These are phyloP conservation scores for Agrotis puta DNA, from an alignment of 2,888 invertebrate species.

Conservation along the genomic window DNA sequence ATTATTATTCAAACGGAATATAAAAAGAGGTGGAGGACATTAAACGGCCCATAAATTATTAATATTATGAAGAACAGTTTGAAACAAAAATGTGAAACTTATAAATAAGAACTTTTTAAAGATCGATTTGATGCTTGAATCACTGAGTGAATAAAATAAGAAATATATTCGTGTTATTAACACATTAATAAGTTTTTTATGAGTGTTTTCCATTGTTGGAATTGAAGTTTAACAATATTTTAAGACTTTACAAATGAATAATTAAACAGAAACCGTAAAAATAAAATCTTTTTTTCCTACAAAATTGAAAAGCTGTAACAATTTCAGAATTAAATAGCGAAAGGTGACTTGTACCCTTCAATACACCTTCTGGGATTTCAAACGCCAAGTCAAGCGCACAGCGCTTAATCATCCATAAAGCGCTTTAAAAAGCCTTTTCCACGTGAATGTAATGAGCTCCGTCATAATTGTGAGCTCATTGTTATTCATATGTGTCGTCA, in stretches of 20 bases:
- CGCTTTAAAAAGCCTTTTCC: conserved; percentile 12
- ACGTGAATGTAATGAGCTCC: conserved; percentile 13
- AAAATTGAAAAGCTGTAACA: neutral
- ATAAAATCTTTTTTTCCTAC: no score
- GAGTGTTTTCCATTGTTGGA: no score
- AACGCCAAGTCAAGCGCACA: conserved; percentile 5
- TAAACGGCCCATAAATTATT: conserved; percentile 33
- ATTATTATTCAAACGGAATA: conserved; percentile 39
- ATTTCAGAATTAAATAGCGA: conserved; percentile 1
- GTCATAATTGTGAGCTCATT: conserved; percentile 52
- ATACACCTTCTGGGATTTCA: conserved; percentile 6
- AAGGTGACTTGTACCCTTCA: neutral
- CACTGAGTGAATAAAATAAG: neutral
- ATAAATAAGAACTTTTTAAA: conserved; percentile 25
- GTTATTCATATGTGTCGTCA: conserved; percentile 44
- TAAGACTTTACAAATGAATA: no score
- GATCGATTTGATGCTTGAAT: conserved; percentile 2
- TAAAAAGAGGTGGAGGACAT: conserved; percentile 32
- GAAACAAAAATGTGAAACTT: conserved; percentile 30
- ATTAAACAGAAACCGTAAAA: no score
- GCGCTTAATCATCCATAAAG: conserved; percentile 12
- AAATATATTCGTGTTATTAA: neutral
- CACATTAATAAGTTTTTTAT: neutral
- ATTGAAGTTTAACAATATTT: no score
- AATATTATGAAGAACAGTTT: conserved; percentile 6